Percentiles rank a stretch among this genome's conserved stretches.
phyloP scores from a whole-genome alignment of 2,797 vertebrate genomes.

The Argya squamiceps region DNA sequence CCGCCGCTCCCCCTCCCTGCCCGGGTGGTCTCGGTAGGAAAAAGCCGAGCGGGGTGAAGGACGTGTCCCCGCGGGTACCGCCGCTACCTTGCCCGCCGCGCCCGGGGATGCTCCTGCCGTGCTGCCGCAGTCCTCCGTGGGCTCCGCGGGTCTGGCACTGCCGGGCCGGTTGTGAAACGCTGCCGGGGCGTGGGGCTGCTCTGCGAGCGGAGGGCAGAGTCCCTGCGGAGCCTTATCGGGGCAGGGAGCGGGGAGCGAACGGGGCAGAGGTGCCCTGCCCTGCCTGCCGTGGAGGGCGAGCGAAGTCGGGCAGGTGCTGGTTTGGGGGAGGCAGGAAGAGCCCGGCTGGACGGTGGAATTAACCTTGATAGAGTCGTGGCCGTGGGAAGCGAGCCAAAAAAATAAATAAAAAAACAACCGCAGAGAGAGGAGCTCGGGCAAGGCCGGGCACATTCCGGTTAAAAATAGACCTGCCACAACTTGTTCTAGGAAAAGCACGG shows the following conservation, averaged over 20 bases:
- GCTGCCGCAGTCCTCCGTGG: background rate
- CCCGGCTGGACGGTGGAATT: fast-evolving
- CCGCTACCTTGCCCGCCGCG: background rate
- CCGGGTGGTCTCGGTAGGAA: background rate
- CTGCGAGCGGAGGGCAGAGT: background rate
- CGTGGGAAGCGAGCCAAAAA: background rate
- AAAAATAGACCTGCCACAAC: background rate
- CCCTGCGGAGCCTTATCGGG: background rate
- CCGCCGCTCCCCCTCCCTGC: background rate
- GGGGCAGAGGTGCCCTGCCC: background rate
- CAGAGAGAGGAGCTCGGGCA: background rate
- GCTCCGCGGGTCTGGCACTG: background rate
- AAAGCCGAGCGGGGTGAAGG: fast-evolving
- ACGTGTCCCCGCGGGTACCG: fast-evolving
- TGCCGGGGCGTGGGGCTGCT: background rate
- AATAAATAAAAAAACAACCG: background rate
- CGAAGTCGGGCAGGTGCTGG: fast-evolving
- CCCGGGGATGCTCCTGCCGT: background rate
- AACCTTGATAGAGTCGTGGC: fast-evolving
- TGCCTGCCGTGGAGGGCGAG: fast-evolving
- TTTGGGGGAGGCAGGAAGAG: background rate
- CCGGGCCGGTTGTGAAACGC: background rate
- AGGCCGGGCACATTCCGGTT: background rate
- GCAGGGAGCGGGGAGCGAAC: background rate
- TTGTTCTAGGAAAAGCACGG: background rate